Base-by-base conservation (phyloP, 2,797 vertebrate species). In the Lutjanus campechanus region DNA sequence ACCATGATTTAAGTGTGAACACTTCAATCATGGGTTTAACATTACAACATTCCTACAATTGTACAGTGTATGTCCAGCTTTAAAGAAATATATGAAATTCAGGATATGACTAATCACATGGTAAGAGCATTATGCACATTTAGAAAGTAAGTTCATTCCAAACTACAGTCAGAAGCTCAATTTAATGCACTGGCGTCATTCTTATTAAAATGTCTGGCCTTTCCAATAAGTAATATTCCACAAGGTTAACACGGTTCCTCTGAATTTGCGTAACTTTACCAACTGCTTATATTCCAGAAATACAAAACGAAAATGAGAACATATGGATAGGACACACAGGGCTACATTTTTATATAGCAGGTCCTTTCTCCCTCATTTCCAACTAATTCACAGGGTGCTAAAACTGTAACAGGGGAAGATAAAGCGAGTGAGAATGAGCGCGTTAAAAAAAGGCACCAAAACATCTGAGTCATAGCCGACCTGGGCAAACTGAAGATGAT, bases 361-460 rank as follows among this genome's bases (percentile, higher is more conserved):
- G 85, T 61, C 43, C 54, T 83, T 65, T 65, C 69, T 54, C 17
- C 75, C 69, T 87, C 72, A 51, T 90, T 92, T 83, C 8, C 44
- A 73, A 58, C 69, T 84, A 83, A 92, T 89, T 88, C 75, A 90
- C 77, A 61, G 59, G 86, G 72, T 82, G 79, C 79, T 90, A 83
- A 91, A 88, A 84, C 58, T 77, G 56, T 71, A 84, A 77, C 17
- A 73, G 54, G 60, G 40, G 62, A 75, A 81, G 79, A 82, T 84
- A 69, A 85, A 82, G 62, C 3, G 15, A 47, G 61, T 40, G 49
- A 64, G 73, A 73, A 58, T 76, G 56, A 87, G 63, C 1, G 51
- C 0, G 9, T 60, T 79, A 63, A 60, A 75, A 77, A 77, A 73
- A 56, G 53, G 53, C 75, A 73, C 16, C 47, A 78, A 78, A 88